These are phyloP conservation scores for Aphis craccivora DNA, from an alignment of 1,140 invertebrate species.

Conservation along the genomic window DNA sequence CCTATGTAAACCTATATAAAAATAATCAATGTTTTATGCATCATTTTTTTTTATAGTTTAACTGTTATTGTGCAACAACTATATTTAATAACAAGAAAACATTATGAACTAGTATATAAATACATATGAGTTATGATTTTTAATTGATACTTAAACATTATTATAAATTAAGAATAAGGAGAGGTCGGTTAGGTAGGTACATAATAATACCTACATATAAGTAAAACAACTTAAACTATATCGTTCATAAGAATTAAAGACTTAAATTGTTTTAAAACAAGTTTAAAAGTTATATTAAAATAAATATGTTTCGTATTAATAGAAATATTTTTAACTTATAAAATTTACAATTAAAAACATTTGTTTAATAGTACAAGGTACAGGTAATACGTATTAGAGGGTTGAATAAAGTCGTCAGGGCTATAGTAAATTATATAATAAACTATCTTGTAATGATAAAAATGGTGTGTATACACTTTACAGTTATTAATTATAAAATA, in stretches of 20 bases:
- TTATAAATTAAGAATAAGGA: neutral
- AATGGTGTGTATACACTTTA: neutral
- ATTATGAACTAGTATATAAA: neutral
- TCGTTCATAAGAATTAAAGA: neutral
- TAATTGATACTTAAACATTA: conserved; percentile 14
- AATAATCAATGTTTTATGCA: neutral
- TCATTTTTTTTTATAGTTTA: neutral
- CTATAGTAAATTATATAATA: neutral
- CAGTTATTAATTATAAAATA: neutral
- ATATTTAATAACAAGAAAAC: neutral
- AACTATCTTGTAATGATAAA: neutral
- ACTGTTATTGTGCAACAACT: neutral
- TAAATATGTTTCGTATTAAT: neutral
- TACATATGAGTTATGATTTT: neutral
- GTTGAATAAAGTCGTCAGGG: neutral
- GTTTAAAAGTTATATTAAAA: neutral
- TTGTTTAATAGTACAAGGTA: neutral
- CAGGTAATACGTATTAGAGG: neutral
- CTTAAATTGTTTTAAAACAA: neutral
- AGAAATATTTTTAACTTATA: too few species aligned
- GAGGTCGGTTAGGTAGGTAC: neutral
- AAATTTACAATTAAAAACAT: too few species aligned
- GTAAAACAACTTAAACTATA: neutral
- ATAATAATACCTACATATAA: neutral
- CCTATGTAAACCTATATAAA: neutral